Evolutionary conservation across 2,888 invertebrate species (phyloP), one percentile per base, ranked within the genome.

Genomic region (Arrhopalites spinosus): DNA sequence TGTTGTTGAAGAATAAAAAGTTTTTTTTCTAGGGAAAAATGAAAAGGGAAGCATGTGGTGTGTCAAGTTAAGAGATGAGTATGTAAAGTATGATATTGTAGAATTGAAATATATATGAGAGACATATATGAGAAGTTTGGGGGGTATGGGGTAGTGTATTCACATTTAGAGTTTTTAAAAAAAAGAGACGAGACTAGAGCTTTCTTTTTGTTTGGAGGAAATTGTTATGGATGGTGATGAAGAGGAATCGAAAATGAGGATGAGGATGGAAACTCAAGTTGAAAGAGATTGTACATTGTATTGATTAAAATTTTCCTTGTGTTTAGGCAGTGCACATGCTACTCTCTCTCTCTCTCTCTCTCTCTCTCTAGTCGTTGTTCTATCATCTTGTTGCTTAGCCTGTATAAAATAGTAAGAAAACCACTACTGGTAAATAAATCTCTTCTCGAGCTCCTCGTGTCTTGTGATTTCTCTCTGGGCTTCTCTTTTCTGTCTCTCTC

Each of bases 151-250:
- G n/a, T n/a, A n/a, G n/a, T n/a, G n/a, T n/a, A n/a, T n/a, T n/a
- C n/a, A n/a, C n/a, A n/a, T n/a, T n/a, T n/a, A 59, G 25, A 15
- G 36, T 11, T 36, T 11, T 11, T 36, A 7, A 7, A 11, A 36
- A 11, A 36, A 36, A 11, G 36, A 7, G 36, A 11, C 3, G 36
- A 11, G 36, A 11, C 3, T 36, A 11, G 36, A 36, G 36, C n/a
- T n/a, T n/a, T n/a, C n/a, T n/a, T n/a, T n/a, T n/a, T n/a, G n/a
- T n/a, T n/a, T 7, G 36, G 36, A 36, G 59, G 13, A 25, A 25
- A 59, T 59, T 5, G 25, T 59, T 59, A 59, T 25, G 25, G 59
- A 59, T 59, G 59, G 25, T 59, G 50, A 50, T 50, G 59, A 59
- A 59, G 25, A 59, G 59, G 59, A 59, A 59, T 59, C 23, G 59